Evolutionary conservation across 2,797 vertebrate species (phyloP).

Genomic region (Aratinga solstitialis): DNA sequence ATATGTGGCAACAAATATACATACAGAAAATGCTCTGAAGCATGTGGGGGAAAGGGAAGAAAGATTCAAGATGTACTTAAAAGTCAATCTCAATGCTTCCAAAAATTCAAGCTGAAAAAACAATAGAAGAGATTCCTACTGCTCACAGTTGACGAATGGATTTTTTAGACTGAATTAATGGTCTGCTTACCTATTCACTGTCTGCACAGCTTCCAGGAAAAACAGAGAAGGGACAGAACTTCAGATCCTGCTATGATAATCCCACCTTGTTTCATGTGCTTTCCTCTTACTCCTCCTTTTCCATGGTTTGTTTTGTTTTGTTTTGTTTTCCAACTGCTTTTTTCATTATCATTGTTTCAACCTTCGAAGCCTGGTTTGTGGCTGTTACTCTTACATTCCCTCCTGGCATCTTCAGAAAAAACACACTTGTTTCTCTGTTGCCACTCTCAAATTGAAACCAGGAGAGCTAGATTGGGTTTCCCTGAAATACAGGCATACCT

Average conservation of each 20-base stretch:
- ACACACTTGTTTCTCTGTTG: accelerated
- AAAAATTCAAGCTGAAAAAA: slow-evolving; percentile 49
- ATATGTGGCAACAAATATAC: not conserved
- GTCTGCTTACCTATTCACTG: not conserved
- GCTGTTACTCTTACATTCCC: not conserved
- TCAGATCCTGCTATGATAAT: slow-evolving; percentile 6
- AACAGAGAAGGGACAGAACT: not conserved
- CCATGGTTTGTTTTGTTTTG: not conserved
- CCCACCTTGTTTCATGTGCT: not conserved
- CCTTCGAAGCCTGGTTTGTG: not conserved
- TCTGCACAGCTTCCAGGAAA: not conserved
- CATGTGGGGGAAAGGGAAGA: not conserved
- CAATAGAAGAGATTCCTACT: not conserved
- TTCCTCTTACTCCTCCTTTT: not conserved
- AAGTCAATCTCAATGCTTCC: not conserved
- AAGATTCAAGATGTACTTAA: not conserved
- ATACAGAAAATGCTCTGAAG: not conserved
- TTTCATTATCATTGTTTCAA: not conserved
- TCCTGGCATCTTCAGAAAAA: not conserved
- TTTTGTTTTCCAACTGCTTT: not conserved
- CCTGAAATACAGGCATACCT: not conserved
- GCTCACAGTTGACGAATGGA: not conserved
- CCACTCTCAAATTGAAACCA: not conserved
- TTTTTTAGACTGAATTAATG: slow-evolving; percentile 24
- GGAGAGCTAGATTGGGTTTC: not conserved